Conservation (phyloP, 2,797 vertebrate species). For the Squalus acanthias region DNA sequence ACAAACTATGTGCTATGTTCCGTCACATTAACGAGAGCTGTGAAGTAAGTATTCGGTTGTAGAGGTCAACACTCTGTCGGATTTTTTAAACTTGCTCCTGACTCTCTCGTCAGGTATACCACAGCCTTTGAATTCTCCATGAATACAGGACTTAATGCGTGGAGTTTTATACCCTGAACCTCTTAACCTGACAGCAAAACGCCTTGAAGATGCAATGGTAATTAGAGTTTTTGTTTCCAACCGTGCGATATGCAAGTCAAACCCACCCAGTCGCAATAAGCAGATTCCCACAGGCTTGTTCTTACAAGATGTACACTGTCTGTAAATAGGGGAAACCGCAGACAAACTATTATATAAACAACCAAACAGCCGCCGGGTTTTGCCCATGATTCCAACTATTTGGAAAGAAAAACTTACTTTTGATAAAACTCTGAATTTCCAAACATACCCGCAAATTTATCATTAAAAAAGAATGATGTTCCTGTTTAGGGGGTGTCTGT, state of each 20-base stretch:
- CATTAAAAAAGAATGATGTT: neutral
- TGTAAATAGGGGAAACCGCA: neutral
- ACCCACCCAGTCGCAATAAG: neutral
- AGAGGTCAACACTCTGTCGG: too few species aligned
- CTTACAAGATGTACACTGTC: neutral
- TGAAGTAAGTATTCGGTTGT: neutral
- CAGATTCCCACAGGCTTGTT: neutral
- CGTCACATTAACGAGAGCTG: neutral
- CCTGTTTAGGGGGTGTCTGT: neutral
- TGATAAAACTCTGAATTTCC: neutral
- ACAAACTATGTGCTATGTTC: neutral
- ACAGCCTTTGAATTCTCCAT: neutral
- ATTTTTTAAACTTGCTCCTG: neutral
- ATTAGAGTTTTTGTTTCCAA: neutral
- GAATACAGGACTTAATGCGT: neutral
- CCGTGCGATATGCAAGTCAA: neutral
- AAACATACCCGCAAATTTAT: neutral
- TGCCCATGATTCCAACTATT: neutral
- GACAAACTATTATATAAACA: too few species aligned
- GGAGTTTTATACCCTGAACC: neutral
- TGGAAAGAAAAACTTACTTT: neutral
- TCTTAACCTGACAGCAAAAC: neutral
- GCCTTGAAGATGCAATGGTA: too few species aligned
- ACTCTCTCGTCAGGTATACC: neutral
- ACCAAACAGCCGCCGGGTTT: neutral